These are phyloP conservation scores for Drosophila micromelanica DNA, from an alignment of 1,140 invertebrate species.

Conservation along the genomic window DNA sequence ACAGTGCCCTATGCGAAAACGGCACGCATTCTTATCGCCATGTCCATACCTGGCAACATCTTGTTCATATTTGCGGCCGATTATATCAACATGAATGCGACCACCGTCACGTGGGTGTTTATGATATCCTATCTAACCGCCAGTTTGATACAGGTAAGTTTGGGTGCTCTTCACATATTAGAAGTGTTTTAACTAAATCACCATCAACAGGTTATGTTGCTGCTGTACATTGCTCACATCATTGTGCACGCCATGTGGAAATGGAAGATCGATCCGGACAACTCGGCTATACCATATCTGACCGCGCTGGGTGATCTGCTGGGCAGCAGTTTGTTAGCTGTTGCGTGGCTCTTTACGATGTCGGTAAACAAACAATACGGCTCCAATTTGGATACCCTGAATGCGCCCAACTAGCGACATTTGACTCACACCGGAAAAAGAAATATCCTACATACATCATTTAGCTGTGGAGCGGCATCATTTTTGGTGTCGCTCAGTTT, in stretches of 20 bases:
- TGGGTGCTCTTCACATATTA: no score
- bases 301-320: slow-evolving; percentile 97
- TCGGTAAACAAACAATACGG: slow-evolving; percentile 87
- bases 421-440: background rate
- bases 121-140: slow-evolving; percentile 71
- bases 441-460: slow-evolving; percentile 14
- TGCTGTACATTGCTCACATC: slow-evolving; percentile 93
- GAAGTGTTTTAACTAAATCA: background rate
- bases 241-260: slow-evolving; percentile 97
- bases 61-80: slow-evolving; percentile 95
- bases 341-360: slow-evolving; percentile 93
- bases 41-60: slow-evolving; percentile 96
- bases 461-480: slow-evolving; percentile 31
- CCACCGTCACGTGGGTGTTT: slow-evolving; percentile 83
- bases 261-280: slow-evolving; percentile 96
- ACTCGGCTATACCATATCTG: slow-evolving; percentile 98
- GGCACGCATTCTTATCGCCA: slow-evolving; percentile 92
- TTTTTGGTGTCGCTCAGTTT: slow-evolving; percentile 34
- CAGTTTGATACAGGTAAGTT: slow-evolving; percentile 81
- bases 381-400: slow-evolving; percentile 66
- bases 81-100: slow-evolving; percentile 86
- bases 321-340: slow-evolving; percentile 93
- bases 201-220: slow-evolving; percentile 88
- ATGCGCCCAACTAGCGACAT: slow-evolving; percentile 70
- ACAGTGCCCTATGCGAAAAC: slow-evolving; percentile 90